Percentiles rank a stretch among this genome's conserved stretches.
These are phyloP conservation scores for Steatornis caripensis DNA, from an alignment of 2,113 vertebrate species.

Conservation along the genomic window DNA sequence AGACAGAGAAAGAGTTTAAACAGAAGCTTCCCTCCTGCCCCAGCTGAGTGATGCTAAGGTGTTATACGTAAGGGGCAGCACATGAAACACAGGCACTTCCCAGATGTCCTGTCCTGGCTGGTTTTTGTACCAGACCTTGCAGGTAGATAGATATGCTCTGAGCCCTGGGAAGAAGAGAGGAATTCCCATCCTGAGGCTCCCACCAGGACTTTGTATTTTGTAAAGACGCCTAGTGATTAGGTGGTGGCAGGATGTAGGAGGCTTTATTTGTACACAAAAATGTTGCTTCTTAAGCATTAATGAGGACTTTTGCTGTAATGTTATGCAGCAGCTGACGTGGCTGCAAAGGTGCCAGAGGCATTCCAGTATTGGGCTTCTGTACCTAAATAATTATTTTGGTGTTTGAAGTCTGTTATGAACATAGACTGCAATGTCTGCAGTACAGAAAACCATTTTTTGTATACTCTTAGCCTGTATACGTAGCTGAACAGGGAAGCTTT, in stretches of 20 bases:
- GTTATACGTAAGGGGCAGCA: not conserved
- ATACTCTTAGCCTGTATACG: not conserved
- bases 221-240: not conserved
- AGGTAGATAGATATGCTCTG: not conserved
- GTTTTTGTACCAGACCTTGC: not conserved
- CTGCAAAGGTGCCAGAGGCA: not conserved
- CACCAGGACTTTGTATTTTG: not conserved
- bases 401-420: not conserved
- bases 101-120: not conserved
- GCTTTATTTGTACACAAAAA: not conserved
- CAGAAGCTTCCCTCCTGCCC: not conserved
- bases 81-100: not conserved
- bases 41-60: not conserved
- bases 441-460: not conserved
- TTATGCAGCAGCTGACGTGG: not conserved
- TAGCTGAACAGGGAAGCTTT: not conserved
- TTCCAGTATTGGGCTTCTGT: not conserved
- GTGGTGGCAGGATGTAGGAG: not conserved
- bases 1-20: not conserved
- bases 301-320: not conserved
- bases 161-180: not conserved
- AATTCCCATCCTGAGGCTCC: not conserved
- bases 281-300: not conserved
- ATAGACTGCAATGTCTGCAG: not conserved
- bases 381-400: not conserved